Conservation (phyloP, 2,113 vertebrate genomes). For the Candoia aspera region DNA sequence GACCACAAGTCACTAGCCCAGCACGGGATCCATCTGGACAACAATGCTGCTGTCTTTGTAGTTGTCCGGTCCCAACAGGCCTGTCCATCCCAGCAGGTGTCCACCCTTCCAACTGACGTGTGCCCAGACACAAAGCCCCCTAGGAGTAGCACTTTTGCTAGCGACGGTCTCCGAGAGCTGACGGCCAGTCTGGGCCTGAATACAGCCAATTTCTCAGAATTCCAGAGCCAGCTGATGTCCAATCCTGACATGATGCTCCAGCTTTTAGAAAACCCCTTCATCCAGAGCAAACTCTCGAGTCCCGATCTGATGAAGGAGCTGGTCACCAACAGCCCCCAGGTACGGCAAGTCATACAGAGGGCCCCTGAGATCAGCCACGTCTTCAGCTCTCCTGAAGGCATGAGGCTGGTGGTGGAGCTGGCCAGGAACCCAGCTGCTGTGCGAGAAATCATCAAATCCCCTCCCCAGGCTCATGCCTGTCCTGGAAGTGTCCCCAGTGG, state of each 20-base stretch:
- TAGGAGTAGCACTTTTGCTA: conserved; percentile 12
- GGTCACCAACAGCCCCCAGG: conserved; percentile 87
- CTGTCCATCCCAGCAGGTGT: neutral
- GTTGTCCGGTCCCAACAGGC: conserved; percentile 61
- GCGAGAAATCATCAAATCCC: conserved; percentile 93
- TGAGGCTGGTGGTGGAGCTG: conserved; percentile 89
- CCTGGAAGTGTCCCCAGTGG: conserved; percentile 88
- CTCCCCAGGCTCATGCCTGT: conserved; percentile 85
- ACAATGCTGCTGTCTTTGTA: conserved; percentile 61
- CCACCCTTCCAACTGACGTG: neutral
- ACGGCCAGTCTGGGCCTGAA: conserved; percentile 44
- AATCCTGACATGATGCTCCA: conserved; percentile 65
- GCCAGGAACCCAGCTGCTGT: conserved; percentile 88
- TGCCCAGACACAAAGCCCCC: conserved; percentile 64
- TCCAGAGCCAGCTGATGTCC: conserved; percentile 53
- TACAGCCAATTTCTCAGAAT: conserved; percentile 40
- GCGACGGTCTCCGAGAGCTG: conserved; percentile 61
- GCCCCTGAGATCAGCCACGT: conserved; percentile 90
- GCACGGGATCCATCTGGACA: conserved; percentile 51
- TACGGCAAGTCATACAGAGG: conserved; percentile 87
- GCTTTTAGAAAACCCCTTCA: conserved; percentile 86
- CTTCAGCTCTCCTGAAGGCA: conserved; percentile 90
- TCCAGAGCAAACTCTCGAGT: conserved; percentile 89
- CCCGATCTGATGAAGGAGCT: conserved; percentile 85
- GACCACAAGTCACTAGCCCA: conserved; percentile 63